Base-by-base conservation (phyloP, 2,113 vertebrate genomes). In the Balaeniceps rex region DNA sequence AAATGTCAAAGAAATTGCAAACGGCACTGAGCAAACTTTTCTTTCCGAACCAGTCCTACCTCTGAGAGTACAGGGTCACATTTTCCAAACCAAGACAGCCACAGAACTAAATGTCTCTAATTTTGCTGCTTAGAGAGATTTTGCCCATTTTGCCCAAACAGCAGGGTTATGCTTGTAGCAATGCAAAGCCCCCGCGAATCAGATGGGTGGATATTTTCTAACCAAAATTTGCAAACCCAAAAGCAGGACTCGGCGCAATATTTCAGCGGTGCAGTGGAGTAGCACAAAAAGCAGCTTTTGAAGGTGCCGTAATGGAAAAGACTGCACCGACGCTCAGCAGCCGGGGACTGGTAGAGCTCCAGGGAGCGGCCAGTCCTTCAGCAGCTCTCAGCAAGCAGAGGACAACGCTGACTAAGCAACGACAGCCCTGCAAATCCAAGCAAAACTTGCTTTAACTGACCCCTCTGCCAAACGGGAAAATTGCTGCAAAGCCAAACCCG, bases 51-150 rank as follows among this genome's bases (percentile, higher is more conserved):
- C 69, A 64, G 83, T 23, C 19, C 60, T 61, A 25, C 12, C 49
- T 86, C 78, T 77, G 76, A 92, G 71, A 92, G 58, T 28, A 83
- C 34, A 88, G 55, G 60, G 33, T 88, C 83, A 90, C 42, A 93
- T 93, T 92, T 96, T 95, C 95, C 88, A 94, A 93, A 77, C 51
- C 46, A 34, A 88, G 88, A 44, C 8, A 77, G 54, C 6, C 13
- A 1, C 57, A 78, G 54, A 94, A 23, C 55, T 54, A 83, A 88
- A 87, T 5, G 22, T 33, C 80, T 90, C 64, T 55, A 42, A 55
- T 70, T 91, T 63, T 66, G 36, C 63, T 80, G 66, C 60, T 88
- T 14, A 47, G 33, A 90, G 40, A 60, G 23, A 63, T 76, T 72
- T 36, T 52, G 57, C 69, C 55, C 4, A 4, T 76, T 68, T 63